These are phyloP conservation scores for Leptocoma aspasia DNA, from an alignment of 2,113 vertebrate species.

Conservation along the genomic window DNA sequence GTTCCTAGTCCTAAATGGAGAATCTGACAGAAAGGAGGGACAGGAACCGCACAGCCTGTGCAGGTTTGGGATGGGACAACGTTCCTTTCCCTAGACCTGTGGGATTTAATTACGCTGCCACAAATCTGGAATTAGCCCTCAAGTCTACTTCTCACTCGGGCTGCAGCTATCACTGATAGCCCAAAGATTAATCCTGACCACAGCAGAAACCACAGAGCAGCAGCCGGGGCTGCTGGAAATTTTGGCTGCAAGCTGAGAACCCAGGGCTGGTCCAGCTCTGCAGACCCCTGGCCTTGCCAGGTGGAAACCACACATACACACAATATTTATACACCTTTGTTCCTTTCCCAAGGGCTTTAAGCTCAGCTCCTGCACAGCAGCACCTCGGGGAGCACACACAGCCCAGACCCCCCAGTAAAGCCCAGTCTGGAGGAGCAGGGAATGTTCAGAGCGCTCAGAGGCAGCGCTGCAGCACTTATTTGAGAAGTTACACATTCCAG, in stretches of 20 bases:
- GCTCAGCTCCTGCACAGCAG: accelerated
- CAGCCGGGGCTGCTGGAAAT: no score
- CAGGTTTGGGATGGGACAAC: accelerated
- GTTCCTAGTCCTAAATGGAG: accelerated
- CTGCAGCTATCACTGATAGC: accelerated
- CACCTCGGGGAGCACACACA: accelerated
- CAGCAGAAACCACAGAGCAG: no score
- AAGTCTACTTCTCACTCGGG: accelerated
- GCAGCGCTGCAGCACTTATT: accelerated
- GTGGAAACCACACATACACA: neutral
- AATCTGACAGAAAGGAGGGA: neutral
- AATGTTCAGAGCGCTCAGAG: accelerated
- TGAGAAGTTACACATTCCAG: accelerated
- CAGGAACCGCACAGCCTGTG: accelerated
- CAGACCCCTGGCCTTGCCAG: accelerated
- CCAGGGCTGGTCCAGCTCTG: neutral
- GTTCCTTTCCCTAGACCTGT: accelerated
- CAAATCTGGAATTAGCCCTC: neutral
- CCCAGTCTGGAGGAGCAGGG: neutral
- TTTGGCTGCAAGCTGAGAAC: accelerated
- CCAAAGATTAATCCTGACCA: accelerated
- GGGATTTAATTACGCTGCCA: neutral
- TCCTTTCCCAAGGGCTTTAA: accelerated
- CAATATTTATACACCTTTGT: neutral
- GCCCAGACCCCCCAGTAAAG: neutral